These are phyloP conservation scores for Aratinga solstitialis DNA, from an alignment of 2,797 vertebrate species.

Conservation along the genomic window DNA sequence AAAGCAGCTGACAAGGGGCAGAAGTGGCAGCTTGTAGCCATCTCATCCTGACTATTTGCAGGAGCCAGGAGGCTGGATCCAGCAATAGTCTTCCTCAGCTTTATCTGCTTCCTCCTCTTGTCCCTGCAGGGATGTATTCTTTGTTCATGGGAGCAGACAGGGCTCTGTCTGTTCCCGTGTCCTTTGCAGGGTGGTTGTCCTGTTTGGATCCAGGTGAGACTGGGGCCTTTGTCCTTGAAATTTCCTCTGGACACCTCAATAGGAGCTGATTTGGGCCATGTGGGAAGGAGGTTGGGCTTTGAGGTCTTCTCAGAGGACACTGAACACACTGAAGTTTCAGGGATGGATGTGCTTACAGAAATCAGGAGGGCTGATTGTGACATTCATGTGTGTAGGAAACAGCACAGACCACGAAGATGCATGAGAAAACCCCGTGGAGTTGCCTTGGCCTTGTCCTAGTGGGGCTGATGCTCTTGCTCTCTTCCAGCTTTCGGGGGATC, in stretches of 20 bases:
- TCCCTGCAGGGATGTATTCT: neutral
- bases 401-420: neutral
- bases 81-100: neutral
- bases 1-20: neutral
- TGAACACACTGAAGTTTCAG: neutral
- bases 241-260: neutral
- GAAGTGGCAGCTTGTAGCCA: neutral
- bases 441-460: neutral
- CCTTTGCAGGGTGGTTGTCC: neutral
- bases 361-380: neutral
- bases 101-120: neutral
- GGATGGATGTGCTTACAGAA: neutral
- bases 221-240: neutral
- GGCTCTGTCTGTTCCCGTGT: neutral
- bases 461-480: conserved; percentile 11
- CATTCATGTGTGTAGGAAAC: neutral
- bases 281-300: neutral
- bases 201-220: neutral
- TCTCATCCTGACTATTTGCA: neutral
- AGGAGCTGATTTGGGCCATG: neutral
- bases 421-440: accelerated
- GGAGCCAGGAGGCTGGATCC: neutral
- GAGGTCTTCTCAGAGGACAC: neutral
- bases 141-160: accelerated
- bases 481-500: conserved; percentile 4